These are phyloP conservation scores for Pachyuromys duprasi DNA, from an alignment of 2,797 vertebrate genomes.

Conservation along the genomic window DNA sequence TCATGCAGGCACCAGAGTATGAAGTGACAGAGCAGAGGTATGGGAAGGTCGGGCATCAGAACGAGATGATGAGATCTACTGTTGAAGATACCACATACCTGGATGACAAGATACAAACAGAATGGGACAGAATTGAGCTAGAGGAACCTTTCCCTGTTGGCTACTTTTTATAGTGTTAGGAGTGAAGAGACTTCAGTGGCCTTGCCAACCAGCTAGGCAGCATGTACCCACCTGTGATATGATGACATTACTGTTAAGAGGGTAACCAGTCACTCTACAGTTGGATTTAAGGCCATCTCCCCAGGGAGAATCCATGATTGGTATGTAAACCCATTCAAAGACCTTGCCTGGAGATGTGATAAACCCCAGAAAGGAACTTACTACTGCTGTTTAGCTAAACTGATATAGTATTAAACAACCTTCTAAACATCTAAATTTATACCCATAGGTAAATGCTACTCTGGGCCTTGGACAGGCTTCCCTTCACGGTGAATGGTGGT, in stretches of 20 bases:
- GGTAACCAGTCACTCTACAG: background rate
- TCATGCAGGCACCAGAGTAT: background rate
- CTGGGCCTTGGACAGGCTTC: background rate
- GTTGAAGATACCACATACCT: background rate
- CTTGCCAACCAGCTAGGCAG: background rate
- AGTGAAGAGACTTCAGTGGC: background rate
- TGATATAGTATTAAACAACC: background rate
- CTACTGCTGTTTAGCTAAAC: background rate
- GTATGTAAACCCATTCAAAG: background rate
- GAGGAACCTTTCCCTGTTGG: background rate
- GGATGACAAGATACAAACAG: background rate
- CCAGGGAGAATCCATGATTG: too few relatives aligned
- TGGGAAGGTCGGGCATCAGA: fast-evolving
- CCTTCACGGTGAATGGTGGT: background rate
- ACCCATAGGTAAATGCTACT: background rate
- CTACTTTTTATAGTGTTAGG: background rate
- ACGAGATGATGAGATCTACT: too few relatives aligned
- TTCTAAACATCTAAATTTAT: background rate
- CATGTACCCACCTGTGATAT: background rate
- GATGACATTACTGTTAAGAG: background rate
- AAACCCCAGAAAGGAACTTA: background rate
- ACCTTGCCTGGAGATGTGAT: background rate
- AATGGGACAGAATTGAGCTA: too few relatives aligned
- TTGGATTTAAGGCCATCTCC: background rate
- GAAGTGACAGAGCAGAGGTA: background rate